Evolutionary conservation across 2,113 vertebrate genomes (phyloP).

Genomic region (Pardalotus punctatus): DNA sequence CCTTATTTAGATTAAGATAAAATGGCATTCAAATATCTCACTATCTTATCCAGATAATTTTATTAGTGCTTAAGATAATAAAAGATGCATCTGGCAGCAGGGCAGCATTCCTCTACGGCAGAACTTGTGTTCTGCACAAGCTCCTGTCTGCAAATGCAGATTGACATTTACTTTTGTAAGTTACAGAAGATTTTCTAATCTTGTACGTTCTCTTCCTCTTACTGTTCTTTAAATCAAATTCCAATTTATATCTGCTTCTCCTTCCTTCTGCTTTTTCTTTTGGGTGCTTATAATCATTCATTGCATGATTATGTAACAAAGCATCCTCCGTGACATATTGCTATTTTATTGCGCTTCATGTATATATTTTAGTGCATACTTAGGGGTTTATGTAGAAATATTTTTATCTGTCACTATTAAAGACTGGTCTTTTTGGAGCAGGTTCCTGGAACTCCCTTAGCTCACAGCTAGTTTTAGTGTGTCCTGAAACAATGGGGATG

Average conservation of each 20-base stretch:
- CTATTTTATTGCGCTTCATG: not conserved
- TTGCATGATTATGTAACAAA: not conserved
- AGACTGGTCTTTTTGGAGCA: not conserved
- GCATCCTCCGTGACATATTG: not conserved
- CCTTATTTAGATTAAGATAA: constrained; percentile 51
- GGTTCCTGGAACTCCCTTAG: not conserved
- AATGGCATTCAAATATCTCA: not conserved
- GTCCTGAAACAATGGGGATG: not conserved
- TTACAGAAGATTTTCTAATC: not conserved
- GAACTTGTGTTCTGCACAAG: not conserved
- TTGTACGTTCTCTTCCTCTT: not conserved
- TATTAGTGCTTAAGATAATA: constrained; percentile 5
- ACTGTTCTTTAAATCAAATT: not conserved
- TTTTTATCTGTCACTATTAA: not conserved
- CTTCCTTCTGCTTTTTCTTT: not conserved
- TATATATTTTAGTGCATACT: not conserved
- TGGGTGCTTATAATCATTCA: not conserved
- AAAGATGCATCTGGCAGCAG: not conserved
- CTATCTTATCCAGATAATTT: constrained; percentile 39
- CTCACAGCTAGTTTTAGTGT: not conserved
- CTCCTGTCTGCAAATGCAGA: not conserved
- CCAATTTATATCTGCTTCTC: not conserved
- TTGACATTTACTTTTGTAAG: not conserved
- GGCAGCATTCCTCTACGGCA: not conserved
- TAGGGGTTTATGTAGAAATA: not conserved